Conservation (phyloP, 2,888 invertebrate genomes). For the Ischnus inquisitorius region DNA sequence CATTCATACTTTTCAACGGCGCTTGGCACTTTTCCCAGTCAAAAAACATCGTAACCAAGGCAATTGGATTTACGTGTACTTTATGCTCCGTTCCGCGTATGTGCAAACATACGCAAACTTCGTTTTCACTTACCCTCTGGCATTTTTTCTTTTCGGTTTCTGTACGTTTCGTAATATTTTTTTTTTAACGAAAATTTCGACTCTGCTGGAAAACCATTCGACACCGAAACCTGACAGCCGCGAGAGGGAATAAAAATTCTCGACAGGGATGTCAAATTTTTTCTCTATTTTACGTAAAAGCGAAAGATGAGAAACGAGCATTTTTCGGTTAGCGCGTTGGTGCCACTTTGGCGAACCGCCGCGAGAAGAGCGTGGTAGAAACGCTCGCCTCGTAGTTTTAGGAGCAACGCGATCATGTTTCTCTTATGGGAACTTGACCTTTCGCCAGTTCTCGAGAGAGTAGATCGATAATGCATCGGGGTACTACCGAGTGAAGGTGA, state of each 20-base stretch:
- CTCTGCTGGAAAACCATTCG: no score
- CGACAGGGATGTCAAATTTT: not conserved
- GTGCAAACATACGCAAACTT: not conserved
- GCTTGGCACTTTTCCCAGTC: conserved; percentile 70
- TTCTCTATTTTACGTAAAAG: conserved; percentile 31
- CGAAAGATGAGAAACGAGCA: not conserved
- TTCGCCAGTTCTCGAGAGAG: conserved; percentile 67
- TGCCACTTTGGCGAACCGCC: not conserved
- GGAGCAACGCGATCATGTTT: conserved; percentile 68
- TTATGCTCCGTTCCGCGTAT: not conserved
- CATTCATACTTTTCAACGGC: conserved; percentile 44
- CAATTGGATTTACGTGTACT: conserved; percentile 47
- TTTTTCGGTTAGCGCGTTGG: no score
- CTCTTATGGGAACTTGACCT: conserved; percentile 73
- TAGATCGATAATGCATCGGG: conserved; percentile 65
- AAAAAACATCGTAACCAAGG: conserved; percentile 54
- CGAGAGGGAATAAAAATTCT: not conserved
- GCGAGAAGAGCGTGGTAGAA: conserved; percentile 9
- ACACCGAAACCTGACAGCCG: no score
- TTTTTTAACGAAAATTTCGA: not conserved
- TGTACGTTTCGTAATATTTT: conserved; percentile 6
- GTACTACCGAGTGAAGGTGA: conserved; percentile 66
- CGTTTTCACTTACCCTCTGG: not conserved
- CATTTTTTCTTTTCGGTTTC: not conserved
- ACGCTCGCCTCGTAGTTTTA: conserved; percentile 57